phyloP scores from a whole-genome alignment of 1,140 invertebrate genomes.

The Coelopa frigida region DNA sequence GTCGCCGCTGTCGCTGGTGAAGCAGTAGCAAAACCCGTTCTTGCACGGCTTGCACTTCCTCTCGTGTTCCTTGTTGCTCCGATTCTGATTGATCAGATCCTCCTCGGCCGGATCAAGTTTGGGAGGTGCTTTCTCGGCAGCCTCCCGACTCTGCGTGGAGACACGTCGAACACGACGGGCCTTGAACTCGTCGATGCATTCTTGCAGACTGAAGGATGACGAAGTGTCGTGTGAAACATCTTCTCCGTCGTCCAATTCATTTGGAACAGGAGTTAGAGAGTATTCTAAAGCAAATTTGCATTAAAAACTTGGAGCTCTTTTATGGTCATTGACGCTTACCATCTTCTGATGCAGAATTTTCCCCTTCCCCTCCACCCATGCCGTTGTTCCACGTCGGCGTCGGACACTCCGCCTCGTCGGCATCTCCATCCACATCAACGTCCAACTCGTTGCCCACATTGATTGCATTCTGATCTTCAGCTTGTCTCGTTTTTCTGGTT shows the following conservation, averaged over 20 bases:
- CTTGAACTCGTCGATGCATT: slow-evolving; percentile 41
- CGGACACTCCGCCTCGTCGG: too few species aligned
- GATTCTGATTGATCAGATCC: slow-evolving; percentile 39
- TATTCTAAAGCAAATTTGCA: neutral
- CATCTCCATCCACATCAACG: too few species aligned
- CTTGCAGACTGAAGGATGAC: slow-evolving; percentile 37
- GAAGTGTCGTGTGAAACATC: slow-evolving; percentile 25
- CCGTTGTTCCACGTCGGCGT: too few species aligned
- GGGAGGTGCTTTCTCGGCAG: slow-evolving; percentile 10
- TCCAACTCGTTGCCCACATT: too few species aligned
- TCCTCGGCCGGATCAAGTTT: slow-evolving; percentile 15
- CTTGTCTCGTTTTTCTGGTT: too few species aligned
- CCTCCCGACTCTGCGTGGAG: slow-evolving; percentile 32
- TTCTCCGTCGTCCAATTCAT: slow-evolving; percentile 21
- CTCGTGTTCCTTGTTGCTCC: slow-evolving; percentile 36
- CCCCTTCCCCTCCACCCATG: too few species aligned
- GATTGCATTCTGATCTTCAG: too few species aligned
- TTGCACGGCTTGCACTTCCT: slow-evolving; percentile 36
- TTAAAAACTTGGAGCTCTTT: neutral
- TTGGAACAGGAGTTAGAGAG: neutral
- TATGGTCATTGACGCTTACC: neutral
- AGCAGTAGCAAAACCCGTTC: slow-evolving; percentile 42
- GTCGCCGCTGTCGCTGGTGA: slow-evolving; percentile 41
- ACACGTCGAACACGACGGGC: slow-evolving; percentile 29
- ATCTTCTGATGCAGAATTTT: neutral